phyloP scores from a whole-genome alignment of 2,888 invertebrate genomes.

The Eulithis prunata region DNA sequence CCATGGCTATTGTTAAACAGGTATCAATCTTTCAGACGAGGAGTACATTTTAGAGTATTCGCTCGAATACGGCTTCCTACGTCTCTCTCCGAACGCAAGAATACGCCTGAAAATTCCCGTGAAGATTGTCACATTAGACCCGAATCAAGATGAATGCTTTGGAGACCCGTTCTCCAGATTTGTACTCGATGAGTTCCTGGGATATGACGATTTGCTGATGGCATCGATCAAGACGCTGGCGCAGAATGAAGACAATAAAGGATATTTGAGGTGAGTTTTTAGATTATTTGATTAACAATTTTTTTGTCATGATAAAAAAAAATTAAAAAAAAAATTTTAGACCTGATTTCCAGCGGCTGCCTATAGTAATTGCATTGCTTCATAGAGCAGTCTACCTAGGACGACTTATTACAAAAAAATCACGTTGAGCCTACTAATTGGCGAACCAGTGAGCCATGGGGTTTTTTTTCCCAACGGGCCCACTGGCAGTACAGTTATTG shows the following conservation, averaged over 20 bases:
- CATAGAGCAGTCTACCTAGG: no score
- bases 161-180: slow-evolving; percentile 96
- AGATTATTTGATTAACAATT: background rate
- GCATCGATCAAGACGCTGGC: slow-evolving; percentile 97
- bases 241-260: slow-evolving; percentile 98
- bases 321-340: no score
- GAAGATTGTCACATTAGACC: slow-evolving; percentile 93
- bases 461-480: no score
- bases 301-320: background rate
- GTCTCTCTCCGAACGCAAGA: slow-evolving; percentile 94
- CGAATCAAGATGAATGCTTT: slow-evolving; percentile 94
- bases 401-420: no score
- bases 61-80: slow-evolving; percentile 97
- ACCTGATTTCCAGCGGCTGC: no score
- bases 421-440: no score
- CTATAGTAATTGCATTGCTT: no score
- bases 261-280: slow-evolving; percentile 89
- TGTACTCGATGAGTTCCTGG: slow-evolving; percentile 95
- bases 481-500: no score
- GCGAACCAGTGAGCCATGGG: no score
- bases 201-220: slow-evolving; percentile 98
- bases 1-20: slow-evolving; percentile 16
- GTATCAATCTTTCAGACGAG: slow-evolving; percentile 86
- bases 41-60: slow-evolving; percentile 99
- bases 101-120: slow-evolving; percentile 96